Evolutionary conservation across 2,888 invertebrate species (phyloP).

Genomic region (Andricus quercusramuli): DNA sequence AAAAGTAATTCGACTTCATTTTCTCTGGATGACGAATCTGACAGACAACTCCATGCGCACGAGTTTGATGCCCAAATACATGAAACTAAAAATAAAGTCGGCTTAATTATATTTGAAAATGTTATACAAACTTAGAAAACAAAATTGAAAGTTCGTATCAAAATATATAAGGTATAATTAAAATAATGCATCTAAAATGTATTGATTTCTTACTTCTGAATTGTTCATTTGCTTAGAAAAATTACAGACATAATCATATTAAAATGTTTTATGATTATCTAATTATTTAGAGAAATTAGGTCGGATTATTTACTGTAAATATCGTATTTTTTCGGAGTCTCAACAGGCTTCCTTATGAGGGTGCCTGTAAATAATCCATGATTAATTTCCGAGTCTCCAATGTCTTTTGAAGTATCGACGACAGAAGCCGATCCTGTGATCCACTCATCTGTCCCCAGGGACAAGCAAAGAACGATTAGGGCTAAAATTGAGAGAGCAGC

Average conservation of each 20-base stretch:
- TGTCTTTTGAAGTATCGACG: conserved; percentile 49
- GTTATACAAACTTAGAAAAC: not conserved
- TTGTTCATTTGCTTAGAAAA: too few relatives aligned
- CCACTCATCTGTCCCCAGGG: conserved; percentile 58
- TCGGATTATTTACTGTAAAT: conserved; percentile 55
- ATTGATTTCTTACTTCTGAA: too few relatives aligned
- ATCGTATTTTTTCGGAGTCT: conserved; percentile 56
- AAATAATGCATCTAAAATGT: too few relatives aligned
- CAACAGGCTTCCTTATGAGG: conserved; percentile 54
- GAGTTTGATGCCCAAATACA: conserved; percentile 57
- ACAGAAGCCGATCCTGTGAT: conserved; percentile 55
- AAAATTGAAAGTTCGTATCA: too few relatives aligned
- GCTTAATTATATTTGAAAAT: not conserved
- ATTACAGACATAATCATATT: too few relatives aligned
- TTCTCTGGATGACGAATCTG: conserved; percentile 48
- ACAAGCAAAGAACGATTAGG: conserved; percentile 57
- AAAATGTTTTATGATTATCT: not conserved
- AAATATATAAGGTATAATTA: too few relatives aligned
- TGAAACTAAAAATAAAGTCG: conserved; percentile 44
- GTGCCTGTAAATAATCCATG: conserved; percentile 62
- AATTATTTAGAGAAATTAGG: conserved; percentile 35
- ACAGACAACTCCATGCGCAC: conserved; percentile 58
- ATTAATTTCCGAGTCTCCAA: conserved; percentile 55
- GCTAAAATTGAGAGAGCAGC: conserved; percentile 56
- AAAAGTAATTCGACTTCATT: conserved; percentile 56